Conservation (phyloP, 2,888 invertebrate species). For the Zhengitettix transpicula region DNA sequence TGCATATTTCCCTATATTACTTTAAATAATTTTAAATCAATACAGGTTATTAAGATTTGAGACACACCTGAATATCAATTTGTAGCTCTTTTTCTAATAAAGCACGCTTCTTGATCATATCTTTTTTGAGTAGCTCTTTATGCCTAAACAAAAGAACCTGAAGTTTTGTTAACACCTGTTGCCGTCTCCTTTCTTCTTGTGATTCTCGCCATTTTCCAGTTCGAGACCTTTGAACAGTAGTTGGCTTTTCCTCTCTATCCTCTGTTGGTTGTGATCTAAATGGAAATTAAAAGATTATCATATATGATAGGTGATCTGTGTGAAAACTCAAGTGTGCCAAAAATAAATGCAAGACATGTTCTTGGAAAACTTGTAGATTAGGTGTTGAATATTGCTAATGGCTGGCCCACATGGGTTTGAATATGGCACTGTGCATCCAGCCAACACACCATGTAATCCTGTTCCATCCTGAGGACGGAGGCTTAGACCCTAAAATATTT, state of each 20-base stretch:
- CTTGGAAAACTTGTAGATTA: too few species aligned
- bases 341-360: too few species aligned
- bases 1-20: too few species aligned
- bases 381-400: too few species aligned
- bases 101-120: constrained; percentile 79
- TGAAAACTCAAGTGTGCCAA: too few species aligned
- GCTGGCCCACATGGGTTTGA: too few species aligned
- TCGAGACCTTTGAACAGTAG: constrained; percentile 15
- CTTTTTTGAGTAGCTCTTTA: constrained; percentile 82
- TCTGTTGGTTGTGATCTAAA: background rate
- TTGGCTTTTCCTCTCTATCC: constrained; percentile 4
- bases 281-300: background rate
- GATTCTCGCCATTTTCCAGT: constrained; percentile 25
- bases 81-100: constrained; percentile 77
- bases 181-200: constrained; percentile 35
- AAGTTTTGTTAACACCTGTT: constrained; percentile 36
- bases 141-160: constrained; percentile 69
- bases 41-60: too few species aligned
- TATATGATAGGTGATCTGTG: background rate
- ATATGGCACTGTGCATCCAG: too few species aligned
- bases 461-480: too few species aligned
- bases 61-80: constrained; percentile 63
- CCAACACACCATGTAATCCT: too few species aligned
- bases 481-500: too few species aligned
- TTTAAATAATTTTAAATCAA: too few species aligned